Base-by-base conservation (phyloP, 2,797 vertebrate species). In the Gila robusta region DNA sequence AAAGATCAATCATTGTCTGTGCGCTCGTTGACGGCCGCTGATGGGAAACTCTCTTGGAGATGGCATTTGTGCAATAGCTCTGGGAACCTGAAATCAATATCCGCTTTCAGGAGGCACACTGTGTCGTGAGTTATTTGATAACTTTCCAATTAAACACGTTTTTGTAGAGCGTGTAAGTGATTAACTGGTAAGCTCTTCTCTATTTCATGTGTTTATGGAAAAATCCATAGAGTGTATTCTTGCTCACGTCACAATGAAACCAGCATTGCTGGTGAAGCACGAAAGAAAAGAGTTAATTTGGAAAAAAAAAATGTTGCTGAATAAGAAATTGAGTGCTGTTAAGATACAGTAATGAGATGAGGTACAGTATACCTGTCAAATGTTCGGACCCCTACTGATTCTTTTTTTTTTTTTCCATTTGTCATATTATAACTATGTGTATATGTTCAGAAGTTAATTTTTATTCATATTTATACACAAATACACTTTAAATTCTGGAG, bases 61-160 rank as follows among this genome's bases (percentile, higher is more conserved):
- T 67, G 88, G 81, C 86, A 84, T 66, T 71, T 85, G 78, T 79
- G 69, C 78, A 62, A 52, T 62, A 77, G 37, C 47, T 62, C 47
- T 37, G 26, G 69, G 73, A 80, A 67, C 72, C 72, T 41, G 52
- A 67, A 85, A 86, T 89, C 86, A 73, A 89, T 89, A 89, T 83
- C 32, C 1, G 26, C 67, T 79, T 78, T 59, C 76, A 73, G 74
- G 56, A 67, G 78, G 49, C 62, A 85, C 64, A 81, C 77, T 77
- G 79, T 82, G 72, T 76, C 23, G 11, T 37, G 62, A 66, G 41
- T 80, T 88, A 80, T 84, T 84, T 86, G 81, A 87, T 87, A 89
- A 89, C 86, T 87, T 86, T 85, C 73, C 79, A 81, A 85, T 89
- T 84, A 89, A 87, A 89, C 84, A 83, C 69, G 67, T 83, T 89